A percentile compares a stretch with the other conserved stretches of the same genome.
Evolutionary conservation across 2,113 vertebrate genomes (phyloP).

Genomic region (Psittacus erithacus): DNA sequence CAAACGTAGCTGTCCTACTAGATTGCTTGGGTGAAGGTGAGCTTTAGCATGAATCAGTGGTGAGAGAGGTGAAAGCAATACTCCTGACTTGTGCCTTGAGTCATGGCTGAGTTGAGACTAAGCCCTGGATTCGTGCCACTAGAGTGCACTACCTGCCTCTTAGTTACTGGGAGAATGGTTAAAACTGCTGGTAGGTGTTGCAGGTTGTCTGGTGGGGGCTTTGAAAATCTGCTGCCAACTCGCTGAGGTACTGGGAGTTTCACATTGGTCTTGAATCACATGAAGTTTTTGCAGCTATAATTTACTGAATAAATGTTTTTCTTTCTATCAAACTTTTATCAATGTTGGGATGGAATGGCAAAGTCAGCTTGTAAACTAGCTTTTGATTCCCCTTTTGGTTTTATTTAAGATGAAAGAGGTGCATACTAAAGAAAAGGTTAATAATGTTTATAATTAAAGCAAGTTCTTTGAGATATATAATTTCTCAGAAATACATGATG

Average conservation of each 20-base stretch:
- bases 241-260: neutral
- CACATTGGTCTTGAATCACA: neutral
- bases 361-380: neutral
- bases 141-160: slow-evolving; percentile 33
- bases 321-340: neutral
- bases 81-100: neutral
- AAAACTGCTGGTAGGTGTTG: neutral
- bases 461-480: neutral
- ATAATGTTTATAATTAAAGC: neutral
- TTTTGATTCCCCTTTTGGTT: neutral
- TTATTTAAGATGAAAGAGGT: neutral
- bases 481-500: neutral
- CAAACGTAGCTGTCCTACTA: rapidly evolving
- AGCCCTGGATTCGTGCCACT: neutral
- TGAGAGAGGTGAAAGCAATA: neutral
- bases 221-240: neutral
- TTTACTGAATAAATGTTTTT: neutral
- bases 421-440: neutral
- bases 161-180: neutral
- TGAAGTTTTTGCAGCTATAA: neutral
- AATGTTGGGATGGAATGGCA: neutral
- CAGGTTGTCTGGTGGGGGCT: neutral
- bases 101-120: neutral
- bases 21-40: neutral
- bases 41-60: neutral